Conservation (phyloP, 2,113 vertebrate genomes). For the Equus przewalskii region DNA sequence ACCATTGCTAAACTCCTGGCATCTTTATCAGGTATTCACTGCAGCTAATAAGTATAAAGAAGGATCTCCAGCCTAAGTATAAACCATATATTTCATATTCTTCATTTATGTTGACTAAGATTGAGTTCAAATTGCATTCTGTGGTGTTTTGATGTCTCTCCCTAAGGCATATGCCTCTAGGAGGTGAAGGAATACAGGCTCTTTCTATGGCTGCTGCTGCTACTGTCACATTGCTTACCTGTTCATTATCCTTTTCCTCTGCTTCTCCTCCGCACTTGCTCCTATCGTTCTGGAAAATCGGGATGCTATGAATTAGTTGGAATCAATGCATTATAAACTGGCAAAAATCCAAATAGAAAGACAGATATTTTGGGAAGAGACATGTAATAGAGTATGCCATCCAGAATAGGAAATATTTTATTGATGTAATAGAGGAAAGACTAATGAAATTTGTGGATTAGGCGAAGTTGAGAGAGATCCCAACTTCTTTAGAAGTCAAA, state of each 20-base stretch:
- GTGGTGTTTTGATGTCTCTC: not conserved
- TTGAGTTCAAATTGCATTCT: not conserved
- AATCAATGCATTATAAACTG: not conserved
- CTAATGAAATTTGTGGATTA: not conserved
- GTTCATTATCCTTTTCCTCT: not conserved
- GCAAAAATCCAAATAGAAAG: conserved; percentile 31
- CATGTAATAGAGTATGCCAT: not conserved
- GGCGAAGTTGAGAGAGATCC: conserved; percentile 1
- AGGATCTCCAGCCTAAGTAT: not conserved
- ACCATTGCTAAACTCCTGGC: not conserved
- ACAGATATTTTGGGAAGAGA: conserved; percentile 12
- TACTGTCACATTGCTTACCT: not conserved
- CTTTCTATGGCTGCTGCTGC: not conserved
- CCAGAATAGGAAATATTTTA: conserved; percentile 50
- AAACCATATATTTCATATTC: not conserved
- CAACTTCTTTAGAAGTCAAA: conserved; percentile 28
- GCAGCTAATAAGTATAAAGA: conserved; percentile 1
- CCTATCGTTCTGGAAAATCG: not conserved
- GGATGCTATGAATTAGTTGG: not conserved
- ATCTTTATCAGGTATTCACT: not conserved
- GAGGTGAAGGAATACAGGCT: not conserved
- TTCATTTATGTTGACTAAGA: not conserved
- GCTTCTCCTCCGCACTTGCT: not conserved
- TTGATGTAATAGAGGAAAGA: not conserved
- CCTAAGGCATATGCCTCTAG: not conserved